phyloP scores from a whole-genome alignment of 1,140 invertebrate genomes.

The Augochlora pura region DNA sequence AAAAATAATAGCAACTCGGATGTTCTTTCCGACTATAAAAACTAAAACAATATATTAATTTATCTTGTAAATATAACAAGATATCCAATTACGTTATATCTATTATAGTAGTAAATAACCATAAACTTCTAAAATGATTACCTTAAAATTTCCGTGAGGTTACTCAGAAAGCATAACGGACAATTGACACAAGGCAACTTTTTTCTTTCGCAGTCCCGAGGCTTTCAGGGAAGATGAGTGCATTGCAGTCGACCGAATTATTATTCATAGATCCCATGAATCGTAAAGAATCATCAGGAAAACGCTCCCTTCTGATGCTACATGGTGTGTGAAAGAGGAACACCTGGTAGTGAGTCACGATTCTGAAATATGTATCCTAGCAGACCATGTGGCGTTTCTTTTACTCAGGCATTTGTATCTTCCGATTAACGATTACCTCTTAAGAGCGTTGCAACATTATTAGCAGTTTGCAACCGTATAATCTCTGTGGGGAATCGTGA shows the following conservation, averaged over 20 bases:
- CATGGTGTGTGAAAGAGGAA: constrained; percentile 22
- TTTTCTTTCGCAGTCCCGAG: not conserved
- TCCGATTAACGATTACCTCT: constrained; percentile 3
- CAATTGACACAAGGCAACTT: not conserved
- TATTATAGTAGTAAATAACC: too few species aligned
- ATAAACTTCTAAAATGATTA: too few species aligned
- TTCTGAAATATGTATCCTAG: constrained; percentile 32
- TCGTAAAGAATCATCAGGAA: constrained; percentile 6
- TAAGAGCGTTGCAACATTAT: not conserved
- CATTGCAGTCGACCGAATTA: too few species aligned
- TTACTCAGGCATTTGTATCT: not conserved
- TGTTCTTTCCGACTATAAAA: too few species aligned
- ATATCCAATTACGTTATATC: too few species aligned
- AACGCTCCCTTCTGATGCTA: constrained; percentile 35
- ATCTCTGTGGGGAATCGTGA: not conserved
- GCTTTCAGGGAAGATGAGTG: not conserved
- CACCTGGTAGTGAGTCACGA: constrained; percentile 58
- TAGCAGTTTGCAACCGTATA: not conserved
- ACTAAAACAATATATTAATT: not conserved
- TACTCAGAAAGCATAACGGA: not conserved
- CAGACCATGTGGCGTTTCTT: constrained; percentile 21
- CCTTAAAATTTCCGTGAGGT: not conserved
- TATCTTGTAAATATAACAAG: not conserved
- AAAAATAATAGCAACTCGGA: too few species aligned
- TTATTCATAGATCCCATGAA: not conserved